Evolutionary conservation across 2,888 invertebrate genomes (phyloP), one percentile per base, ranked within the genome.

Genomic region (Eucera pruinosa): DNA sequence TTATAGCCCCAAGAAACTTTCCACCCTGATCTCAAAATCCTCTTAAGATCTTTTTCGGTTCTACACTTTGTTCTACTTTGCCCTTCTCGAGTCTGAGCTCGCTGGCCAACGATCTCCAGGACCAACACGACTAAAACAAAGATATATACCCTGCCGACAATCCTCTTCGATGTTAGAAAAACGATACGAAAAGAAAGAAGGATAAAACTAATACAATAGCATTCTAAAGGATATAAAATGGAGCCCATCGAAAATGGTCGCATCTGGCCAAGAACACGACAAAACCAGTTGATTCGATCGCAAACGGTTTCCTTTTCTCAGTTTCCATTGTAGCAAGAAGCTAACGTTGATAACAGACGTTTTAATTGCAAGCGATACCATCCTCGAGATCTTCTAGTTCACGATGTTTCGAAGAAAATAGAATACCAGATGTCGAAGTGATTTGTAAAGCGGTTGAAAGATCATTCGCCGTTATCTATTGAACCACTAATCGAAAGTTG

Each of bases 51-150:
- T 60, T 75, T 65, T 60, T 65, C 54, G 52, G 64, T 55, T 65
- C 54, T 75, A 48, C 75, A 60, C 75, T 75, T 75, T 72, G 75
- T 75, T 65, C 75, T 45, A 65, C 64, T 71, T 71, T 47, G n/a
- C 45, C 54, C 30, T 27, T 33, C 15, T 33, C 4, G 50, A n/a
- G 11, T 47, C 23, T 39, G 18, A 9, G 18, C 20, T 41, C 15
- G 7, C 48, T 33, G 57, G 43, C 36, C 62, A 58, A 39, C 47
- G 41, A 41, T 65, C 60, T 45, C 36, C n/a, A n/a, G 13, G 15
- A 4, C 33, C 43, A 13, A 4, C 36, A 18, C 47, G 41, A 23
- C 30, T 41, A 33, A 47, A 41, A 41, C 47, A 4, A 6, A 20
- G 5, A 36, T 30, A 6, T 30, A 36, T 45, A 20, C 2, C 9